phyloP scores from a whole-genome alignment of 2,797 vertebrate genomes.

The Limosa lapponica region DNA sequence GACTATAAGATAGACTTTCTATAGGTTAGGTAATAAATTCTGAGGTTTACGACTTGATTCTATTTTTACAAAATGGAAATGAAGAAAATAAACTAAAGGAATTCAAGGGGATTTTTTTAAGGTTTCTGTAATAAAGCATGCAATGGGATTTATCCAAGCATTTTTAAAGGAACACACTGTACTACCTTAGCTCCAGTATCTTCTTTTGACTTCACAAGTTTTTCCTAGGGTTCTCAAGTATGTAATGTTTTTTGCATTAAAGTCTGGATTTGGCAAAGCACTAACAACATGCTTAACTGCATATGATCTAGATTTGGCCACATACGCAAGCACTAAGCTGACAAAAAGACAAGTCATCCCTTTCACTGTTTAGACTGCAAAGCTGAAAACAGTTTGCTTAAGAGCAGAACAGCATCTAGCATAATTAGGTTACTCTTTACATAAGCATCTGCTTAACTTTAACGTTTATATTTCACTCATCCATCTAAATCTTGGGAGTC shows the following conservation, averaged over 20 bases:
- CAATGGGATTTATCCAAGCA: background rate
- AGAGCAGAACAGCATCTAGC: background rate
- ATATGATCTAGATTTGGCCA: background rate
- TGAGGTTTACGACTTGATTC: background rate
- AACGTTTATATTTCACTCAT: background rate
- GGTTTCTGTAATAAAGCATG: background rate
- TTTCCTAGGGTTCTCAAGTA: background rate
- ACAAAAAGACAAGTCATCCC: background rate
- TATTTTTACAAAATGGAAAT: background rate
- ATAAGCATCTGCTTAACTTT: background rate
- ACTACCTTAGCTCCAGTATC: background rate
- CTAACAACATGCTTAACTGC: background rate
- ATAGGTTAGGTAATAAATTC: background rate
- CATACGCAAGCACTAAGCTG: background rate
- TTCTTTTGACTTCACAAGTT: background rate
- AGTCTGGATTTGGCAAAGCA: background rate
- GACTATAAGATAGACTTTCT: background rate
- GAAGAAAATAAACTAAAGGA: background rate
- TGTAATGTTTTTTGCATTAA: background rate
- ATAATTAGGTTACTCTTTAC: background rate
- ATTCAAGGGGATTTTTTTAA: background rate
- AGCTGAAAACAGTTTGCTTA: background rate
- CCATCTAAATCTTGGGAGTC: background rate
- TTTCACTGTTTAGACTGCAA: background rate
- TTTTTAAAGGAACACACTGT: background rate